Percentiles rank a stretch among this genome's conserved stretches.
phyloP scores from a whole-genome alignment of 2,888 invertebrate species.

The Acanthoscelides obtectus region DNA sequence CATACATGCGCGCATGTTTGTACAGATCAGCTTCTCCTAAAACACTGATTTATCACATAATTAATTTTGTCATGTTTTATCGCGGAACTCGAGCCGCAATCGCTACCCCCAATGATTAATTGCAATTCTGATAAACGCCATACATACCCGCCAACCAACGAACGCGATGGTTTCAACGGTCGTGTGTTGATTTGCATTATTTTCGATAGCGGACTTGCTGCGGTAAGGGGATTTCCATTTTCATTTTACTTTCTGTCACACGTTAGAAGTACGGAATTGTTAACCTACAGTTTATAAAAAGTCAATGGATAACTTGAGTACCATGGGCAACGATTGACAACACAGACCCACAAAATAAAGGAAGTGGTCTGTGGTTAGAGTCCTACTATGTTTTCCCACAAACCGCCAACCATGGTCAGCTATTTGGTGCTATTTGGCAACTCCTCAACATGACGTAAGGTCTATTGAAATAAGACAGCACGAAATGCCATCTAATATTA shows the following conservation, averaged over 20 bases:
- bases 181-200: background rate
- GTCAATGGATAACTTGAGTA: too few species aligned
- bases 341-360: too few species aligned
- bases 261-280: background rate
- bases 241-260: background rate
- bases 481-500: too few species aligned
- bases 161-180: background rate
- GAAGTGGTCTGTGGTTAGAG: too few species aligned
- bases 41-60: background rate
- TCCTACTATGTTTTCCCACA: too few species aligned
- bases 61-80: background rate
- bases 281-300: background rate
- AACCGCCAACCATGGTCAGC: too few species aligned
- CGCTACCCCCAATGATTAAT: background rate
- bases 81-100: background rate
- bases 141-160: background rate
- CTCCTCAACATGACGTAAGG: too few species aligned
- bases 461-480: too few species aligned
- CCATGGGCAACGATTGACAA: too few species aligned
- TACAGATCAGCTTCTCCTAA: background rate
- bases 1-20: background rate
- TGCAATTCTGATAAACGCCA: background rate
- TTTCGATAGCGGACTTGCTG: background rate
- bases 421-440: too few species aligned
- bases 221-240: background rate